Conservation (phyloP, 2,888 invertebrate genomes). For the Drosophila meridiana region DNA sequence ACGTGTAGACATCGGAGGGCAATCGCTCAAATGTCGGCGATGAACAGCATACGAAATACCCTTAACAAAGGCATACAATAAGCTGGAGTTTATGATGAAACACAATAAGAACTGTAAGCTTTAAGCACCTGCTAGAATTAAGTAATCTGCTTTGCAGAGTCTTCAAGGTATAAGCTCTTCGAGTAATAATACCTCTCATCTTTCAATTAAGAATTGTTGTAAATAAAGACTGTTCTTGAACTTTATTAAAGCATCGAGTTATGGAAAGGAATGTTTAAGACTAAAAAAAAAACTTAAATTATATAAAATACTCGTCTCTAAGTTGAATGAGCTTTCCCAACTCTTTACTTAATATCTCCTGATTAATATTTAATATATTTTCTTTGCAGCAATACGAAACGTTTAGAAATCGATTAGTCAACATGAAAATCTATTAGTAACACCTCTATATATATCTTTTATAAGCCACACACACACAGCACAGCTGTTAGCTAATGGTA, state of each 20-base stretch:
- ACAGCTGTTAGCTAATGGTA: background rate
- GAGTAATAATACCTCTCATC: too few species aligned
- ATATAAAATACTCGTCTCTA: too few species aligned
- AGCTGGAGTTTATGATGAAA: background rate
- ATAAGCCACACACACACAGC: background rate
- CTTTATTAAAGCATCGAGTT: too few species aligned
- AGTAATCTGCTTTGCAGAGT: background rate
- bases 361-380: too few species aligned
- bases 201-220: too few species aligned
- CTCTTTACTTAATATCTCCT: too few species aligned
- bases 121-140: background rate
- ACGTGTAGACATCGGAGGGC: conserved; percentile 20
- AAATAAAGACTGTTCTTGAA: too few species aligned
- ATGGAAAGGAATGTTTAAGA: too few species aligned
- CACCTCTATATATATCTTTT: background rate
- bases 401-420: background rate
- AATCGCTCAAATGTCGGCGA: conserved; percentile 8
- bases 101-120: background rate
- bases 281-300: too few species aligned
- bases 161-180: background rate
- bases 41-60: conserved; percentile 18
- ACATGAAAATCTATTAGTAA: background rate
- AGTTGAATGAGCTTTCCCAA: too few species aligned
- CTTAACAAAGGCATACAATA: background rate
- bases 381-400: background rate